Evolutionary conservation across 2,888 invertebrate genomes (phyloP), one percentile per base, ranked within the genome.

Genomic region (Lasius platythorax): DNA sequence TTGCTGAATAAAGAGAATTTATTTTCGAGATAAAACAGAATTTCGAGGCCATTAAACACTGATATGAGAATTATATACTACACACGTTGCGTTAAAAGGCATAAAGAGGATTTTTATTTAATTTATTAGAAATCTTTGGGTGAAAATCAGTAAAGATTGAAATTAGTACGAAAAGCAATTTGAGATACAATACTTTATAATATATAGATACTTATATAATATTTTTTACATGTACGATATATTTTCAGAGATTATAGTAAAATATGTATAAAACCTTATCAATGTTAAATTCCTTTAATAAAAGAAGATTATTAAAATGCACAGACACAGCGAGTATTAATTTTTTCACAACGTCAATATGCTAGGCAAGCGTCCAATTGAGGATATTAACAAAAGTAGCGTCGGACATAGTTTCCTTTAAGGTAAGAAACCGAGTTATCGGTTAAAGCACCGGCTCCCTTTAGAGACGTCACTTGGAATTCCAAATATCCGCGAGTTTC

Each of bases 401-500:
- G 79, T 81, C 73, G 79, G 73, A 61, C 79, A 73, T 61, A 61
- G 73, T 81, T 81, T 81, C 18, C 79, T 81, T 73, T 81, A 81
- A 81, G 83, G 84, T 82, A 89, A 87, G 89, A 85, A 84, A 82
- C 66, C 58, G 82, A 83, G 87, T 82, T 87, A 86, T 78, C 85
- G 85, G 83, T 87, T 85, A 86, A 90, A 89, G 85, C 84, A 84
- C 86, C 87, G 87, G 85, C 86, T 86, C 86, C 89, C 91, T 92
- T 91, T 90, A 92, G 91, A 92, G 91, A 92, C 92, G 94, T 93
- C 94, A 94, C 92, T 93, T 88, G 93, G 93, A 93, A 94, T 94
- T 94, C 93, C 93, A 94, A 94, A 94, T 94, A 94, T 94, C 93
- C 92, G 92, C 91, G 92, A 93, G 92, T 92, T 93, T 91, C 93